Evolutionary conservation across 2,888 invertebrate species (phyloP).

Genomic region (Lagria hirta): DNA sequence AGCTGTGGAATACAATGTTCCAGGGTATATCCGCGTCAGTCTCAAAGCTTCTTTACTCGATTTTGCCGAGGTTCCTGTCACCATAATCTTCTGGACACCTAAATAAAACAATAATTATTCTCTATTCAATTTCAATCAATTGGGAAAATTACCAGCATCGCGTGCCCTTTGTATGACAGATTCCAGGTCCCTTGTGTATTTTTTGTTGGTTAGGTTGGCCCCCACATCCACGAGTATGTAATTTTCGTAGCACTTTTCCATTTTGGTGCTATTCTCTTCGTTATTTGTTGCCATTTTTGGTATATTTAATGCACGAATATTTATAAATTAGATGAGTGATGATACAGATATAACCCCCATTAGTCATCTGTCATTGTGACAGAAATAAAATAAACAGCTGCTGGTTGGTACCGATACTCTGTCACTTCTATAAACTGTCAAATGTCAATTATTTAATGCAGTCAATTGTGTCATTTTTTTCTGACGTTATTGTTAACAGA

Average conservation of each 20-base stretch:
- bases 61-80: conserved; percentile 86
- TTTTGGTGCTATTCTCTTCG: conserved; percentile 38
- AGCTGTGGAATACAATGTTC: conserved; percentile 87
- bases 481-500: not conserved
- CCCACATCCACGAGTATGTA: conserved; percentile 90
- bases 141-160: conserved; percentile 88
- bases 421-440: no score
- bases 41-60: conserved; percentile 88
- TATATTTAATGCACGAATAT: conserved; percentile 8
- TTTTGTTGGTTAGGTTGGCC: conserved; percentile 91
- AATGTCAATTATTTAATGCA: no score
- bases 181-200: conserved; percentile 89
- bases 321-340: conserved; percentile 19
- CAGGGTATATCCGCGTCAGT: conserved; percentile 86
- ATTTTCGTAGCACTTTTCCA: conserved; percentile 86
- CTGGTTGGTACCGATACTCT: no score
- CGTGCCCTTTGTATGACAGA: conserved; percentile 88
- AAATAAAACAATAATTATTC: conserved; percentile 33
- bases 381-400: conserved; percentile 28
- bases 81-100: conserved; percentile 94
- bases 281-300: conserved; percentile 25
- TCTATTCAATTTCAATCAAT: no score
- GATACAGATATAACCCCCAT: conserved; percentile 31
- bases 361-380: conserved; percentile 29
- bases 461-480: conserved; percentile 7